Conservation (phyloP, 92 coral and sea anemone genomes). For the Paragorgia papillata region DNA sequence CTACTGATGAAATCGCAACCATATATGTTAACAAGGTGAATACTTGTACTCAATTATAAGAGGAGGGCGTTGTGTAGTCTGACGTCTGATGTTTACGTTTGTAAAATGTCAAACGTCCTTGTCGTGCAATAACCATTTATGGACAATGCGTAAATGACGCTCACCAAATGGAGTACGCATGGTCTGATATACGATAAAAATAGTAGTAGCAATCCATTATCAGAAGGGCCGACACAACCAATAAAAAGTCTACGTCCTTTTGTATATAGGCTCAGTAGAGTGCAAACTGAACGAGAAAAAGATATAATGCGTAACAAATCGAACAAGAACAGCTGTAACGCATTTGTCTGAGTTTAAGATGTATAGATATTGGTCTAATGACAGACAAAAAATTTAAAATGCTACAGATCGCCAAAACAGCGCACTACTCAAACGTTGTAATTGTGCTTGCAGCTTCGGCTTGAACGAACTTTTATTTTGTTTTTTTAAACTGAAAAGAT, state of each 20-base stretch:
- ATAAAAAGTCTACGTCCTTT: no score
- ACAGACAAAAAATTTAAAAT: slow-evolving; percentile 39
- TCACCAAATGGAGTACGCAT: slow-evolving; percentile 24
- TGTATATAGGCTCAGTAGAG: slow-evolving; percentile 1
- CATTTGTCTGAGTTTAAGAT: slow-evolving; percentile 37
- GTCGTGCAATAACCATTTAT: slow-evolving; percentile 40
- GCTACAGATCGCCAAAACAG: slow-evolving; percentile 30
- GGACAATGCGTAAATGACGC: slow-evolving; percentile 41
- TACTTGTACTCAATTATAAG: slow-evolving; percentile 30
- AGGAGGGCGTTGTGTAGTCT: slow-evolving; percentile 39
- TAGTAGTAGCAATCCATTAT: no score
- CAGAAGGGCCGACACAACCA: no score
- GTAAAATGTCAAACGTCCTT: slow-evolving; percentile 32
- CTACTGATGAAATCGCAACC: slow-evolving; percentile 24
- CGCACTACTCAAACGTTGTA: neutral
- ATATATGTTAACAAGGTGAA: slow-evolving; percentile 51
- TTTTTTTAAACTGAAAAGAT: no score
- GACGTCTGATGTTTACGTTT: slow-evolving; percentile 45
- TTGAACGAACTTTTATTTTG: no score
- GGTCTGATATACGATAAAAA: slow-evolving; percentile 8
- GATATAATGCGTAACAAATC: slow-evolving; percentile 6
- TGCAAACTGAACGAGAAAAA: neutral
- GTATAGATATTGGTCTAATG: slow-evolving; percentile 27
- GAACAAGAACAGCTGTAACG: slow-evolving; percentile 28
- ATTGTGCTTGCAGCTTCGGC: slow-evolving; percentile 9